Percentiles rank a stretch among this genome's conserved stretches.
phyloP scores from a whole-genome alignment of 2,888 invertebrate genomes.

The Ennomos quercinarius region DNA sequence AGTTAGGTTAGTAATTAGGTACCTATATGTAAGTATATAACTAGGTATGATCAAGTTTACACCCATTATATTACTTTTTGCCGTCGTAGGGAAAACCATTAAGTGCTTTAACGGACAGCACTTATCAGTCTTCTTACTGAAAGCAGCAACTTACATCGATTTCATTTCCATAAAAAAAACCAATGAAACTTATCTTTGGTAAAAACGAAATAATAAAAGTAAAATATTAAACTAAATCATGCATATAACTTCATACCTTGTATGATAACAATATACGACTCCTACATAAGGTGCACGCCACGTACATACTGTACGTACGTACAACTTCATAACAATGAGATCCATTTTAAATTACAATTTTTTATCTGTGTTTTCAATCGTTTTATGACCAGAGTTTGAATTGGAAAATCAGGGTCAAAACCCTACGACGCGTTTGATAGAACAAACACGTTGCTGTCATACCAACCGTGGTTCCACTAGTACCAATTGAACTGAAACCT shows the following conservation, averaged over 20 bases:
- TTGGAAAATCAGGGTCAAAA: conserved; percentile 33
- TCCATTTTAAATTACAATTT: conserved; percentile 76
- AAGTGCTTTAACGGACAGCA: conserved; percentile 5
- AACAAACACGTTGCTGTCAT: too few species aligned
- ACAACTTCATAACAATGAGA: conserved; percentile 83
- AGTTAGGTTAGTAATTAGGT: background rate
- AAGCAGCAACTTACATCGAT: conserved; percentile 28
- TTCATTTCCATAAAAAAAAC: conserved; percentile 36
- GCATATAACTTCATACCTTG: conserved; percentile 81
- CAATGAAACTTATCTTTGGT: conserved; percentile 81
- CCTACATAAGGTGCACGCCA: conserved; percentile 70
- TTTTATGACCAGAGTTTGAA: conserved; percentile 60
- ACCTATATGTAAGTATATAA: too few species aligned
- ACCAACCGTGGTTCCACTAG: too few species aligned
- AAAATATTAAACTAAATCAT: conserved; percentile 45
- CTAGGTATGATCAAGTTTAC: conserved; percentile 2
- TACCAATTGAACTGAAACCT: too few species aligned
- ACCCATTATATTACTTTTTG: conserved; percentile 25
- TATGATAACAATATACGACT: conserved; percentile 82
- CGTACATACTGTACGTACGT: conserved; percentile 64
- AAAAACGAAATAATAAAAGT: conserved; percentile 56
- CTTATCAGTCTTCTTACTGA: conserved; percentile 6
- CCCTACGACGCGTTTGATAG: background rate
- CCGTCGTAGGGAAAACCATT: conserved; percentile 12
- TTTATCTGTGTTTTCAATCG: conserved; percentile 71